These are phyloP conservation scores for Lordiphosa andalusiaca DNA, from an alignment of 2,888 invertebrate species.

Conservation along the genomic window DNA sequence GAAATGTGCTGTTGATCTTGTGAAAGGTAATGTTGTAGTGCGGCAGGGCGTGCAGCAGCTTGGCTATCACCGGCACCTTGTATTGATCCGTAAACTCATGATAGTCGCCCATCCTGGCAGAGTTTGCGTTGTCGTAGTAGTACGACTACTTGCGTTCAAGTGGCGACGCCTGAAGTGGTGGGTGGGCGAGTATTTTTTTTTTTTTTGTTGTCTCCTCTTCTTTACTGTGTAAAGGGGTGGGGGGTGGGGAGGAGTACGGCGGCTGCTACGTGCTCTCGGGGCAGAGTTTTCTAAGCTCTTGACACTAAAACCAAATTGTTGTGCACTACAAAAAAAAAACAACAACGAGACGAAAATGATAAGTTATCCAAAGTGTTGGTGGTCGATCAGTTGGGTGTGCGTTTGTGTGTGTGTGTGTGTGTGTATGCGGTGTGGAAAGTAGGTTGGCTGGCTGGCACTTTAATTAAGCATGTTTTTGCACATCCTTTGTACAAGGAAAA, in stretches of 20 bases:
- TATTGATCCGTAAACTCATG: conserved; percentile 85
- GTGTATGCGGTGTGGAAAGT: conserved; percentile 35
- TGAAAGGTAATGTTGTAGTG: conserved; percentile 95
- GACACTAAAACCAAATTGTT: conserved; percentile 65
- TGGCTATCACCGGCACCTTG: conserved; percentile 91
- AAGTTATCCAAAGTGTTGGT: background rate
- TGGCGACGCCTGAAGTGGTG: conserved; percentile 7
- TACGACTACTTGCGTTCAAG: background rate
- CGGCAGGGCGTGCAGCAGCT: conserved; percentile 92
- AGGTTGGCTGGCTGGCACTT: conserved; percentile 46
- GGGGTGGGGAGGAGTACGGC: conserved; percentile 1
- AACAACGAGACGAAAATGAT: background rate
- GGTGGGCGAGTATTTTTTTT: conserved; percentile 2
- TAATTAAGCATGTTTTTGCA: conserved; percentile 23
- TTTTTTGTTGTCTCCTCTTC: conserved; percentile 5
- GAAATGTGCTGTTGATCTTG: conserved; percentile 94
- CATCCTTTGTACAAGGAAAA: background rate
- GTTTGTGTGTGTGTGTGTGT: conserved; percentile 20
- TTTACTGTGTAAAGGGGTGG: conserved; percentile 2
- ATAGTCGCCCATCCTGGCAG: conserved; percentile 76
- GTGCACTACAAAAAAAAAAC: conserved; percentile 43
- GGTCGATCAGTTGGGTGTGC: conserved; percentile 10
- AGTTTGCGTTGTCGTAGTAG: background rate
- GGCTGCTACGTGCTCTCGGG: conserved; percentile 52
- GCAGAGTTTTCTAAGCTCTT: conserved; percentile 66